These are phyloP conservation scores for Yponomeuta malinellus DNA, from an alignment of 2,888 invertebrate genomes.

Conservation along the genomic window DNA sequence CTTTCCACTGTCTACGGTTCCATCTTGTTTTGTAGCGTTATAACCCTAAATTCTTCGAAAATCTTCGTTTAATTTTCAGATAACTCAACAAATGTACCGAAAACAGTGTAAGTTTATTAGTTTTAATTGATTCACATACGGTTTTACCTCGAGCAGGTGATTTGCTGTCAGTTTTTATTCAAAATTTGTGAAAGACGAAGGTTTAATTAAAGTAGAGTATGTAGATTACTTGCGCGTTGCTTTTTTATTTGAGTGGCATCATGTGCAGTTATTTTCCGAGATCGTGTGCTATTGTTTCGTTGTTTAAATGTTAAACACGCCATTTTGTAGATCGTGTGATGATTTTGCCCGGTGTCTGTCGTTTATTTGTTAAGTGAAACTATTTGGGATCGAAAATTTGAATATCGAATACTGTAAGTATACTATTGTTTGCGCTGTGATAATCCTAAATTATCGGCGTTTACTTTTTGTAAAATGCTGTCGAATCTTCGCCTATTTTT, in stretches of 20 bases:
- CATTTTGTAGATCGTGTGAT: slow-evolving; percentile 44
- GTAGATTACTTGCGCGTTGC: slow-evolving; percentile 45
- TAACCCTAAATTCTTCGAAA: slow-evolving; percentile 7
- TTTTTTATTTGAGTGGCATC: slow-evolving; percentile 44
- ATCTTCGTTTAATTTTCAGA: background rate
- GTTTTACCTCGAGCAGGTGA: background rate
- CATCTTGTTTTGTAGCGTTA: slow-evolving; percentile 11
- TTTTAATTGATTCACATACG: background rate
- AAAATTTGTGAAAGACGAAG: slow-evolving; percentile 41
- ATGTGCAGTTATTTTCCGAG: slow-evolving; percentile 48
- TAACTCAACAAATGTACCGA: background rate
- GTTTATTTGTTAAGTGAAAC: background rate
- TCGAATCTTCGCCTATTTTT: background rate
- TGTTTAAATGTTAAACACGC: slow-evolving; percentile 32
- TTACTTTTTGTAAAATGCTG: slow-evolving; percentile 21
- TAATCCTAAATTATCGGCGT: background rate
- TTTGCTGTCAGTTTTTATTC: slow-evolving; percentile 40
- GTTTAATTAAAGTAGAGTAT: slow-evolving; percentile 53
- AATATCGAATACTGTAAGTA: slow-evolving; percentile 25
- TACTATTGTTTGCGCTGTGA: no score
- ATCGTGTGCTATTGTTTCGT: background rate
- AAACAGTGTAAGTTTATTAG: slow-evolving; percentile 5
- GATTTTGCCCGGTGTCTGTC: background rate
- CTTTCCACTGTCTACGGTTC: slow-evolving; percentile 6
- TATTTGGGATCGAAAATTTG: slow-evolving; percentile 18